Conservation (phyloP, 2,797 vertebrate genomes). For the Falco biarmicus region DNA sequence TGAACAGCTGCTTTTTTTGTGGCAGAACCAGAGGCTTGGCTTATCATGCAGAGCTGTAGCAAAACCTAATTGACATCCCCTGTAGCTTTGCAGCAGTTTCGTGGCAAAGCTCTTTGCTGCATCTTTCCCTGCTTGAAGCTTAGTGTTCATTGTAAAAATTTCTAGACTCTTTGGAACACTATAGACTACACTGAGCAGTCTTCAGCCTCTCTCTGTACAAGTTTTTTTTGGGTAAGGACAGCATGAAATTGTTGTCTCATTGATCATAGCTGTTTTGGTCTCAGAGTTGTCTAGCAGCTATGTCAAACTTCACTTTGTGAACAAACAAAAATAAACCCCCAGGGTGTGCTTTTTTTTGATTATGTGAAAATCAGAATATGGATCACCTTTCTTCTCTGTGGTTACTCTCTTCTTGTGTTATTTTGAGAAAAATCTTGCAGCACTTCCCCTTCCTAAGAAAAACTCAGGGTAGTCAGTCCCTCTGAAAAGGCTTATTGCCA, state of each 20-base stretch:
- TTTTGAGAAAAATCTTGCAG: neutral
- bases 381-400: neutral
- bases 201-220: neutral
- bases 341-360: neutral
- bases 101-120: neutral
- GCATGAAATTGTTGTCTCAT: neutral
- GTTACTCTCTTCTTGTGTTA: neutral
- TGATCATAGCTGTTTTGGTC: neutral
- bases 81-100: neutral
- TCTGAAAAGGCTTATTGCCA: slow-evolving; percentile 1
- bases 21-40: neutral
- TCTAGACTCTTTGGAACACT: neutral
- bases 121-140: neutral
- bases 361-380: neutral
- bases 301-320: neutral
- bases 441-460: neutral
- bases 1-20: neutral
- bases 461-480: neutral
- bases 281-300: neutral
- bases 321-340: neutral
- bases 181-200: neutral
- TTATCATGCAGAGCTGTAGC: neutral
- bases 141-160: neutral
- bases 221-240: neutral
- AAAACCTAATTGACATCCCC: neutral